A percentile compares a stretch with the other conserved stretches of the same genome.
Evolutionary conservation across 2,888 invertebrate genomes (phyloP).

Genomic region (Herminia tarsipennalis): DNA sequence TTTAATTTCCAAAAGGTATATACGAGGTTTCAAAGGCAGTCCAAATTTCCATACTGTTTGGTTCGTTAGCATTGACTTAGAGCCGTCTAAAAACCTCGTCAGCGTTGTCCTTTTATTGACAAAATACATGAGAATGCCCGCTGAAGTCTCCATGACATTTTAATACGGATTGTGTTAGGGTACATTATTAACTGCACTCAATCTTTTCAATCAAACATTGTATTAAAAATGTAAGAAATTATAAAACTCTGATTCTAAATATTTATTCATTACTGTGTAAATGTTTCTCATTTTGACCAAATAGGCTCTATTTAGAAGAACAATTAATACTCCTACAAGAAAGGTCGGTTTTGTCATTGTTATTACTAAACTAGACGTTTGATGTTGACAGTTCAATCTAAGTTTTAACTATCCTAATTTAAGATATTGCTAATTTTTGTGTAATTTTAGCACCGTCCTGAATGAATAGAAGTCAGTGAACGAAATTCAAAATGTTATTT

Average conservation of each 20-base stretch:
- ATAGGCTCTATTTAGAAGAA: too few species aligned
- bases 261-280: too few species aligned
- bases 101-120: conserved; percentile 37
- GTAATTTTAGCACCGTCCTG: not conserved
- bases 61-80: conserved; percentile 47
- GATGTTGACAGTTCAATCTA: too few species aligned
- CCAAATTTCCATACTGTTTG: conserved; percentile 47
- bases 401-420: conserved; percentile 1
- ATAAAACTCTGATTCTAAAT: too few species aligned
- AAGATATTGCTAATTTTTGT: conserved; percentile 1
- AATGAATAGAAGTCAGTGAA: conserved; percentile 2
- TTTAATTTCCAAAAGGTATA: conserved; percentile 34
- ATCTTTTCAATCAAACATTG: too few species aligned
- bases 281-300: too few species aligned
- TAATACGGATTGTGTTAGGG: too few species aligned
- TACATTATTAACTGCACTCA: too few species aligned
- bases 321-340: too few species aligned
- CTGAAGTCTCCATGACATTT: not conserved
- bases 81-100: conserved; percentile 28
- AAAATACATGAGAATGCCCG: conserved; percentile 18
- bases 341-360: too few species aligned
- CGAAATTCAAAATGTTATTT: conserved; percentile 4
- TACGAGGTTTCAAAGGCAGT: conserved; percentile 33
- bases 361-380: too few species aligned
- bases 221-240: too few species aligned